These are phyloP conservation scores for Corydoras sp. DNA, from an alignment of 2,113 vertebrate genomes.

Conservation along the genomic window DNA sequence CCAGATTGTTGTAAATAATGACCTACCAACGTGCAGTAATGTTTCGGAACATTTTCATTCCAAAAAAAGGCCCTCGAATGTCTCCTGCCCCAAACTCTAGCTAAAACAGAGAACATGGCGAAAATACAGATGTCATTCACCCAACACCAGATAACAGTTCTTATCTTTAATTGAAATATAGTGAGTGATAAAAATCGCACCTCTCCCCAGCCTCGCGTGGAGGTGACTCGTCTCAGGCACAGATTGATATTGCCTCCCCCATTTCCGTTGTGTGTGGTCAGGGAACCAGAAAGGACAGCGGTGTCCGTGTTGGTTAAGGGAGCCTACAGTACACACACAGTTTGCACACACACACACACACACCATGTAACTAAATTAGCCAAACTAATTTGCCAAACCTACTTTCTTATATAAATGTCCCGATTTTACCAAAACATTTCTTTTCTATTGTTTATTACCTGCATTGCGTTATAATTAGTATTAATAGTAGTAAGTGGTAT, in stretches of 20 bases:
- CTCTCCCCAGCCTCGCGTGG: constrained; percentile 96
- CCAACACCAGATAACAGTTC: neutral
- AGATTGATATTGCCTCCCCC: constrained; percentile 90
- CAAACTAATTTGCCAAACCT: too few species aligned
- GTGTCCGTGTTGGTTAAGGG: constrained; percentile 88
- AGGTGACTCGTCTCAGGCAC: constrained; percentile 80
- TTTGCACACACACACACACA: neutral
- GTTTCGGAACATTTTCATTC: constrained; percentile 90
- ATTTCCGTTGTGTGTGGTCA: constrained; percentile 90
- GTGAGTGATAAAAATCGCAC: constrained; percentile 51
- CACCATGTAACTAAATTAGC: neutral
- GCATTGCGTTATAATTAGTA: too few species aligned
- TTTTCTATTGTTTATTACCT: too few species aligned
- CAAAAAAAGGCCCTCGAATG: constrained; percentile 85
- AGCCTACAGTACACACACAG: constrained; percentile 64
- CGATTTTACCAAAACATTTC: too few species aligned
- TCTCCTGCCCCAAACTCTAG: constrained; percentile 91
- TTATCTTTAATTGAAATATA: neutral
- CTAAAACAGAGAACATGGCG: constrained; percentile 52
- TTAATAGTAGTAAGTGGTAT: too few species aligned
- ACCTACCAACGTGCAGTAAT: constrained; percentile 85
- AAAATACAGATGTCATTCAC: neutral
- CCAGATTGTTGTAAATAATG: neutral
- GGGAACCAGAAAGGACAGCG: constrained; percentile 89
- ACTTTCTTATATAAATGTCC: too few species aligned